Evolutionary conservation across 2,797 vertebrate species (phyloP), one percentile per base, ranked within the genome.

Genomic region (Onychomys leucogaster): DNA sequence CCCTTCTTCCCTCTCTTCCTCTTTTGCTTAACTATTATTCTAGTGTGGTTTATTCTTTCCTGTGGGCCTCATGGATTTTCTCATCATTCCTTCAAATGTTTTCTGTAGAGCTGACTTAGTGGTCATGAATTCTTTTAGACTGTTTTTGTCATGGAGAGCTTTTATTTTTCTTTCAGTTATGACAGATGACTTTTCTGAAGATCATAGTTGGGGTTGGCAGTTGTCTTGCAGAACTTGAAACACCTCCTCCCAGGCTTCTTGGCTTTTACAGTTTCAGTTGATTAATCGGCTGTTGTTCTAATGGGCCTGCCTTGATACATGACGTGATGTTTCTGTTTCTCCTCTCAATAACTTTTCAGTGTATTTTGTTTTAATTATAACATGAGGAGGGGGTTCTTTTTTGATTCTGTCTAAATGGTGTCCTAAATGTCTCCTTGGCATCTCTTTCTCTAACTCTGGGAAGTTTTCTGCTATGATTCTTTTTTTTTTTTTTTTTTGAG

Each of bases 331-430:
- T 69, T 85, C 82, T 63, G 27, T 84, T 65, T 61, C 5, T 65
- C 27, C 59, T 46, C 27, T 69, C 43, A n/a, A 67, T 49, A 52
- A 14, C 65, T 67, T 67, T 85, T 46, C 21, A 8, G 83, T 69
- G n/a, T 85, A 69, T 69, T 67, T 69, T 67, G 83, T 85, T 69
- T 85, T 85, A 67, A 49, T 69, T 69, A 69, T 85, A 85, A n/a
- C 19, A 49, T 0, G 32, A 19, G 1, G 41, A 46, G 16, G 82
- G 7, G 27, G 10, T 49, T 19, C 21, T n/a, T 67, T 49, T 85
- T 32, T 85, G 32, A 49, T 49, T 11, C 0, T 65, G 29, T 34
- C 43, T 67, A 63, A 21, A 52, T 69, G 43, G 43, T 65, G 61
- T n/a, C 43, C 27, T 49, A 11, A 46, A 84, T 23, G 17, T 16